Base-by-base conservation (phyloP, 2,888 invertebrate genomes). In the Hemistola chrysoprasaria region DNA sequence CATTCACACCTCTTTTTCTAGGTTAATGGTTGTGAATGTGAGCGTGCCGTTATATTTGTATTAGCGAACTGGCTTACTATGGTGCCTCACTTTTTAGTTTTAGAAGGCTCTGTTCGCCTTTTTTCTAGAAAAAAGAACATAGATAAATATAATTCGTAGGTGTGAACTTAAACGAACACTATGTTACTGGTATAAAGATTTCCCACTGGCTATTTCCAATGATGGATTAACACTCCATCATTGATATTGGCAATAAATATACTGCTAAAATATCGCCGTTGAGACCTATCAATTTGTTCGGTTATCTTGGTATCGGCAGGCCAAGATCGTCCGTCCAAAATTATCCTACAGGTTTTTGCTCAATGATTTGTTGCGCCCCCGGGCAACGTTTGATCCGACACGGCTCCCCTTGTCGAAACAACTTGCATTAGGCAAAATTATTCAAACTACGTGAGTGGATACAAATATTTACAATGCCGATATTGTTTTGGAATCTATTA, bases 291-390 rank as follows among this genome's bases (percentile, higher is more conserved):
- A 84, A 86, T 86, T 84, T 83, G 81, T 80, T 78, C 66, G 65
- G 69, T 75, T 79, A 78, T 82, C 79, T 77, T 68, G 66, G 42
- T 42, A 39, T 45, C 34, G 54, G 45, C 42, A 41, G 42, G 43
- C 65, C 65, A 68, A 78, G 79, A 84, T 80, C 77, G 73, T 58
- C 62, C 57, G 70, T 62, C 61, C 59, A 53, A 73, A 78, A 84
- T 80, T 80, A 82, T 79, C 77, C 16, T 16, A 16, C 81, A 83
- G 83, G 83, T 85, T 85, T 81, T 84, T 80, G 79, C 73, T 71
- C 60, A 67, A 82, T 86, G 87, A 87, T 86, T 86, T 86, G 87
- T 85, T 65, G 76, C 53, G 68, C 86, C 85, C 84, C 40, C 56
- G 82, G 85, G 86, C 75, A 59, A 67, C 71, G 71, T 74, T 78